Base-by-base conservation (phyloP, 1,140 invertebrate genomes). In the Limonius californicus region DNA sequence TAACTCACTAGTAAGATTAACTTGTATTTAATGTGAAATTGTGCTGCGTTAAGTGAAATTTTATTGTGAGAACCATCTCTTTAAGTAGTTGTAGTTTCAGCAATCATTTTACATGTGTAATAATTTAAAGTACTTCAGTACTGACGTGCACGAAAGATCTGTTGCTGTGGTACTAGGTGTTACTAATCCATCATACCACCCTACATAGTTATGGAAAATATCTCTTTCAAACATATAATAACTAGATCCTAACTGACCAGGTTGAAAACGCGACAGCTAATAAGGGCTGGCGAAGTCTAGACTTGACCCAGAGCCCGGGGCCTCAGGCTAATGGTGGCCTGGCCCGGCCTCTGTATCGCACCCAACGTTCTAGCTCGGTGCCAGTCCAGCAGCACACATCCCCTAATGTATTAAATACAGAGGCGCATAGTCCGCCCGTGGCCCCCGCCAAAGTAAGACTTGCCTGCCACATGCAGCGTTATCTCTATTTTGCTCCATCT, bases 331-430 rank as follows among this genome's bases (percentile, higher is more conserved):
- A 68, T 61, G 64, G 68, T 47, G 65, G 63, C 59, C 65, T 74
- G 57, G 72, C 77, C 39, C 74, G 82, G 62, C 80, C 83, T 57
- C 75, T 82, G 56, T 83, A 84, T 70, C 81, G 80, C 65, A 83
- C 84, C 30, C 82, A 83, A 61, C 76, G 84, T 27, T 85, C 83
- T 68, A 84, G 81, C 62, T 85, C 84, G 11, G 83, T 86, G 77
- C 84, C 85, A 18, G 82, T 83, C 11, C 83, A 82, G 47, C 81
- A 80, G 55, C 74, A 74, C 54, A 68, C 65, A 58, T 55, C 68
- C 60, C 57, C 64, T 57, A 69, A 68, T 61, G 61, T 57, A 61
- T 60, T 64, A 69, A 71, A 68, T 59, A 68, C 53, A 59, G 68
- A 69, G 32, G 59, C 58, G 61, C 61, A 70, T 47, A 69, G 64